A percentile compares a stretch with the other conserved stretches of the same genome.
Evolutionary conservation across 2,113 vertebrate species (phyloP).

Genomic region (Spilogale gracilis): DNA sequence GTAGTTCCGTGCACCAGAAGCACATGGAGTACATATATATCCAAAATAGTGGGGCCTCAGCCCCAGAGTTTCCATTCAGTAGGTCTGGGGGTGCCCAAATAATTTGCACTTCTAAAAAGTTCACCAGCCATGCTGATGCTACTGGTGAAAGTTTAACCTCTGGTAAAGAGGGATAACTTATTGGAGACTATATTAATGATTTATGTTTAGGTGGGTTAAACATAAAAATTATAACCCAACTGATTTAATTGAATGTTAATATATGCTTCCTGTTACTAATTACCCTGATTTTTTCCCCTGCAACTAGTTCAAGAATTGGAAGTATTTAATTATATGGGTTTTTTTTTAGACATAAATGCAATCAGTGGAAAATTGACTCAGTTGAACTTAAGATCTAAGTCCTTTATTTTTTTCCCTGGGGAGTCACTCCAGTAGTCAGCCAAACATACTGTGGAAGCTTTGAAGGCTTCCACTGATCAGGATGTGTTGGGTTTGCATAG

Average conservation of each 20-base stretch:
- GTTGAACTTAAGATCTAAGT: background rate
- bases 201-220: conserved; percentile 78
- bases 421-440: background rate
- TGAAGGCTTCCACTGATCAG: background rate
- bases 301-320: conserved; percentile 70
- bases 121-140: background rate
- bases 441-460: background rate
- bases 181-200: conserved; percentile 81
- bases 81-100: background rate
- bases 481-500: background rate
- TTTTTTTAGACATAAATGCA: conserved; percentile 21
- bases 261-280: conserved; percentile 77
- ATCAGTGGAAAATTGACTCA: conserved; percentile 27
- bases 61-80: background rate
- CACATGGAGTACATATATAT: background rate
- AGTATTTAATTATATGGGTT: conserved; percentile 48
- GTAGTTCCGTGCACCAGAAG: background rate
- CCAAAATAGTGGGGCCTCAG: background rate
- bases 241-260: conserved; percentile 82
- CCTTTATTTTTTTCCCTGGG: conserved; percentile 19
- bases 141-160: background rate
- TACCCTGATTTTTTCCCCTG: conserved; percentile 72
- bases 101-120: background rate
- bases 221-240: conserved; percentile 83
- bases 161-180: conserved; percentile 62